Evolutionary conservation across 2,888 invertebrate species (phyloP).

Genomic region (Archips xylosteana): DNA sequence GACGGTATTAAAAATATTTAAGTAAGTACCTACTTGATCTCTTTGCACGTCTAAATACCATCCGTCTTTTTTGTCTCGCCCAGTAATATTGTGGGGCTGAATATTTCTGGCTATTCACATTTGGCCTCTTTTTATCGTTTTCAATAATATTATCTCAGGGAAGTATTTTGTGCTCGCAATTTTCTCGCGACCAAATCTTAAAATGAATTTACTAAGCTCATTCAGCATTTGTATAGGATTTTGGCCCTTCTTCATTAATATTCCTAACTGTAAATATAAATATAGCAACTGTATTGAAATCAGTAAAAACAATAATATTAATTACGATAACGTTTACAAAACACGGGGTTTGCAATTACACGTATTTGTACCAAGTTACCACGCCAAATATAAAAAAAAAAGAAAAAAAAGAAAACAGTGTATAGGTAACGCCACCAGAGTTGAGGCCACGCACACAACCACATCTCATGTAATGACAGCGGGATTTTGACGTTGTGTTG

Average conservation of each 20-base stretch:
- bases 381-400: no score
- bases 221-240: constrained; percentile 29
- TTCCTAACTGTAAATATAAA: constrained; percentile 5
- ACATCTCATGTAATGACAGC: no score
- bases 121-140: constrained; percentile 46
- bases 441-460: no score
- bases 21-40: constrained; percentile 15
- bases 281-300: background rate
- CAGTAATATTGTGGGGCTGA: constrained; percentile 1
- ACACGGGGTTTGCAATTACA: background rate
- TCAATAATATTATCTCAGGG: constrained; percentile 47
- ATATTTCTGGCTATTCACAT: constrained; percentile 20
- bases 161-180: constrained; percentile 42
- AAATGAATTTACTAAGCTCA: constrained; percentile 35
- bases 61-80: constrained; percentile 17
- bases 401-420: no score
- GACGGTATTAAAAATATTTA: constrained; percentile 11
- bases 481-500: no score
- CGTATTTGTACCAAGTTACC: background rate
- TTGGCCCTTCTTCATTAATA: constrained; percentile 23
- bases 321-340: no score
- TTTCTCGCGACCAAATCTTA: constrained; percentile 24
- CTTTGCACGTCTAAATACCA: constrained; percentile 19
- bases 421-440: no score
- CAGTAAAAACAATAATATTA: no score